A percentile compares a stretch with the other conserved stretches of the same genome.
phyloP scores from a whole-genome alignment of 2,113 vertebrate genomes.

The Gobio gobio region DNA sequence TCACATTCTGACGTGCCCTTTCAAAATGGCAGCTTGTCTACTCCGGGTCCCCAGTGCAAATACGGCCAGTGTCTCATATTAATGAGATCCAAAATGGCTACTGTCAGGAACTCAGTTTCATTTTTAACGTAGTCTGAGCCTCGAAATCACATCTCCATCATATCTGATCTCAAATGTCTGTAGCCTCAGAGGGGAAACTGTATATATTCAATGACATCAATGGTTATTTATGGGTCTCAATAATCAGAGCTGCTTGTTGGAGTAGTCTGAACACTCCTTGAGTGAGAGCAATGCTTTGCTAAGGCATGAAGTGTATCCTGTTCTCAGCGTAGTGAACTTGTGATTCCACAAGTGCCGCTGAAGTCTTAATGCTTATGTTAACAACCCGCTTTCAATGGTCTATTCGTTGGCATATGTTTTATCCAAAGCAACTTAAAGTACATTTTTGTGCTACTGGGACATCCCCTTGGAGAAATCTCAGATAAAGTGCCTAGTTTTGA shows the following conservation, averaged over 20 bases:
- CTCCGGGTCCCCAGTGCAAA: constrained; percentile 14
- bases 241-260: constrained; percentile 1
- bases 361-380: constrained; percentile 5
- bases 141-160: constrained; percentile 22
- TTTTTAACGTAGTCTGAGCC: background rate
- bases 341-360: background rate
- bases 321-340: background rate
- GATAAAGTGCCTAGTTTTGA: background rate
- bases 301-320: too few relatives aligned
- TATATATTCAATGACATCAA: constrained; percentile 8
- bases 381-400: background rate
- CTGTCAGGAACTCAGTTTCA: background rate
- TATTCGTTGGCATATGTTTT: background rate
- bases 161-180: constrained; percentile 24
- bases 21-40: constrained; percentile 46
- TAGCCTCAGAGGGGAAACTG: background rate
- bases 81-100: constrained; percentile 44
- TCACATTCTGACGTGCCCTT: constrained; percentile 46
- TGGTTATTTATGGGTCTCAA: background rate
- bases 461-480: background rate
- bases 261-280: background rate
- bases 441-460: background rate
- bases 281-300: background rate
- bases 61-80: constrained; percentile 37
- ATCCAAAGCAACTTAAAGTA: background rate